phyloP scores from a whole-genome alignment of 2,888 invertebrate genomes.

The Aphrophora alni region DNA sequence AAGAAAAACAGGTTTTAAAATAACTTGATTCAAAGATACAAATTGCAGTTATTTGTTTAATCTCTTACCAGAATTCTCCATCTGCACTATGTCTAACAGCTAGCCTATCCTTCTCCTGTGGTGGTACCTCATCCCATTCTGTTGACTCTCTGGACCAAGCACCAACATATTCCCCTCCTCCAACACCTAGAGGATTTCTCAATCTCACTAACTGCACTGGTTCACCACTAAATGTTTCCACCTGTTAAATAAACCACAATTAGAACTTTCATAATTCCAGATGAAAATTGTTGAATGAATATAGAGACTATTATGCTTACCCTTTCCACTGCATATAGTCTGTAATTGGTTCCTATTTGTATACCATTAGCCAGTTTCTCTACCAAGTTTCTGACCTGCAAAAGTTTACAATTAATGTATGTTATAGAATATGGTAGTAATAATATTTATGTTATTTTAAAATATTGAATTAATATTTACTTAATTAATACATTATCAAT shows the following conservation, averaged over 20 bases:
- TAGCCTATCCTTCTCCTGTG: conserved; percentile 74
- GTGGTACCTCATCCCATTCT: conserved; percentile 79
- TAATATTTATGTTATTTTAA: neutral
- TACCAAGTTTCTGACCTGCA: conserved; percentile 63
- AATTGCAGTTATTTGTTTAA: no score
- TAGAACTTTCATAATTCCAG: neutral
- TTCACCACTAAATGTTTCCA: conserved; percentile 74
- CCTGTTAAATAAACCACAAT: conserved; percentile 60
- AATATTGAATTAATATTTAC: no score
- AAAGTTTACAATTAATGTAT: conserved; percentile 37
- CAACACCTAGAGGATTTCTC: conserved; percentile 69
- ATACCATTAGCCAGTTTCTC: conserved; percentile 75
- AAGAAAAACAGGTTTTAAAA: no score
- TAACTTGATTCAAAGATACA: no score
- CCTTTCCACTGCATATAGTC: conserved; percentile 75
- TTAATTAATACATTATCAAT: no score
- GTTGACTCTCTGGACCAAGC: conserved; percentile 72
- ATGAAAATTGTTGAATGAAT: neutral
- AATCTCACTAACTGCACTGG: conserved; percentile 74
- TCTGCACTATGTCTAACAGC: conserved; percentile 68
- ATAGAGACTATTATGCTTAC: no score
- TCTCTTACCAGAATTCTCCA: conserved; percentile 73
- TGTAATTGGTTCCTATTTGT: conserved; percentile 80
- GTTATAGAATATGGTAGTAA: neutral
- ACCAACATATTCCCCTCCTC: conserved; percentile 70